Base-by-base conservation (phyloP, 2,797 vertebrate genomes). In the Semaprochilodus insignis region DNA sequence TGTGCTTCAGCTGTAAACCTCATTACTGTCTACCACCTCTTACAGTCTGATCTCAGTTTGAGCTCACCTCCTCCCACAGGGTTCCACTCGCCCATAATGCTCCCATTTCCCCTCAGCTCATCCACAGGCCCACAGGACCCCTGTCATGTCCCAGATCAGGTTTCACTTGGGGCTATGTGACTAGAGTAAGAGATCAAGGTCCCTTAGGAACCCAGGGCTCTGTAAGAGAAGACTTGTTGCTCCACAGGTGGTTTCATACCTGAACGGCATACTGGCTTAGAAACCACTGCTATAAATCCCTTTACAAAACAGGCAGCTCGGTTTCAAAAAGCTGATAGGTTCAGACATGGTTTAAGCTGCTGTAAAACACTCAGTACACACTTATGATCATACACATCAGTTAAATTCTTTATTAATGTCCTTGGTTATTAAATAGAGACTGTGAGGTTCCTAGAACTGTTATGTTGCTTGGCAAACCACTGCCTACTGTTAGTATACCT, bases 91-190 rank as follows among this genome's bases (percentile, higher is more conserved):
- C 63, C 83, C 59, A 81, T 57, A 80, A 79, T 74, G 36, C 65
- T 86, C 74, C 80, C 44, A 36, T 85, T 89, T 88, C 82, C 72
- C 80, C 74, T 76, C 83, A 83, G 74, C 78, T 54, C 40, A 57
- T 51, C 23, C 65, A 67, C 62, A 65, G 74, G 78, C 74, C 77
- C 52, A 62, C 8, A 84, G 76, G 63, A 72, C 62, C 55, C 55
- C 66, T 15, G 48, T 31, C 36, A 51, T 57, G 7, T 82, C 23
- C 36, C 67, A 59, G 69, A 81, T 89, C 77, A 67, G 65, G 76
- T 88, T n/a, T 88, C 84, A 81, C 81, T 60, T 54, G n/a, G 66
- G 77, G 75, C 69, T 80, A 36, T 80, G 80, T 83, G 77, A 84
- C 66, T 86, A 79, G 83, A 72, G 85, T 83, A 81, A 89, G 78